These are phyloP conservation scores for Drosophila affinis DNA, from an alignment of 2,888 invertebrate species.

Conservation along the genomic window DNA sequence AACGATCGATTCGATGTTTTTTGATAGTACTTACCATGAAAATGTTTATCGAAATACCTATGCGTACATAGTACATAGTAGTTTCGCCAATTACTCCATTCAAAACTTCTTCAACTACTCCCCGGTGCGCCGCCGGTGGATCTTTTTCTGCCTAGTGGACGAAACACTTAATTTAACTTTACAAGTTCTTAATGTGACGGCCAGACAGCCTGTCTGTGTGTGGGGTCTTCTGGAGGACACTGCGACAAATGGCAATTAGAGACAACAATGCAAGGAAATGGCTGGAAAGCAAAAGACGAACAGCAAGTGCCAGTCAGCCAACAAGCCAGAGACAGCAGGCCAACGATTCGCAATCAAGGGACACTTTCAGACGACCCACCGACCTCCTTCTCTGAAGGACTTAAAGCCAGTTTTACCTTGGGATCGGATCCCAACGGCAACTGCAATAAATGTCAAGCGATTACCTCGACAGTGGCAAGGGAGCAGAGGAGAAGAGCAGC, in stretches of 20 bases:
- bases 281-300: constrained; percentile 17
- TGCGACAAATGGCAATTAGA: constrained; percentile 72
- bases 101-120: constrained; percentile 55
- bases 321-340: constrained; percentile 15
- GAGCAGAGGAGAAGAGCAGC: constrained; percentile 25
- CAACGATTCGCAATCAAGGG: constrained; percentile 59
- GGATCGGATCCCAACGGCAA: constrained; percentile 44
- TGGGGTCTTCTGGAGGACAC: constrained; percentile 32
- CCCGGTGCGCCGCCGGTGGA: constrained; percentile 40
- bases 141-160: constrained; percentile 70
- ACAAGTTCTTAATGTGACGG: constrained; percentile 76
- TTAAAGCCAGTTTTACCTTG: constrained; percentile 58
- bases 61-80: background rate
- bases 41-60: background rate
- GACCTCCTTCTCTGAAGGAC: constrained; percentile 7
- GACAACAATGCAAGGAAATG: constrained; percentile 62
- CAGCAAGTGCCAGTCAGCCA: constrained; percentile 5
- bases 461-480: constrained; percentile 47
- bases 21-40: no score
- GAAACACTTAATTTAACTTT: constrained; percentile 77
- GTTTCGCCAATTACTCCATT: constrained; percentile 26
- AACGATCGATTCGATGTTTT: no score
- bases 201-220: constrained; percentile 58
- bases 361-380: constrained; percentile 34
- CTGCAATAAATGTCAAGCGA: constrained; percentile 76